Conservation (phyloP, 1,140 invertebrate species). For the Ganaspis sp. region DNA sequence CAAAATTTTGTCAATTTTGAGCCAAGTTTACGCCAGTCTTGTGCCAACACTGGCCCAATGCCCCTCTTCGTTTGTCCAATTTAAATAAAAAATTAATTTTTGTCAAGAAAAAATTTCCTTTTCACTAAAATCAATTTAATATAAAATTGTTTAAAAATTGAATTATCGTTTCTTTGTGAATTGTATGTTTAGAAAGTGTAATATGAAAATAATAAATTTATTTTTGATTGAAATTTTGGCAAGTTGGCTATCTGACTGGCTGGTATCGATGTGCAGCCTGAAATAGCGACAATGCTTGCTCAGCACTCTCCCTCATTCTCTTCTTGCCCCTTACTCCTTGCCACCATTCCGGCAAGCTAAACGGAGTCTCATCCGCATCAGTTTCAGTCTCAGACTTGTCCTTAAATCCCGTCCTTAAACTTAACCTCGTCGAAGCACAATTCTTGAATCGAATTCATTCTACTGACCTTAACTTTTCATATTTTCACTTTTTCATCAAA, state of each 20-base stretch:
- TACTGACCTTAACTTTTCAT: neutral
- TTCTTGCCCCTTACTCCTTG: conserved; percentile 55
- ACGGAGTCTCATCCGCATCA: conserved; percentile 47
- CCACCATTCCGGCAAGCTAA: conserved; percentile 45
- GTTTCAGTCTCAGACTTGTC: conserved; percentile 59
- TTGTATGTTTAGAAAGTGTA: too few species aligned
- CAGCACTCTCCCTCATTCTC: conserved; percentile 74
- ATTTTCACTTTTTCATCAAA: neutral
- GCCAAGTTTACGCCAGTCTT: too few species aligned
- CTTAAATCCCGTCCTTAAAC: conserved; percentile 64
- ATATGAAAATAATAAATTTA: conserved; percentile 33
- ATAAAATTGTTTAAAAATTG: too few species aligned
- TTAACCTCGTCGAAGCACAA: conserved; percentile 45
- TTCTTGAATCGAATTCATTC: neutral
- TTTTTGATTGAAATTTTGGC: conserved; percentile 45
- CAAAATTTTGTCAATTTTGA: too few species aligned
- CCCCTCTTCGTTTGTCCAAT: too few species aligned
- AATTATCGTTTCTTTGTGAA: too few species aligned
- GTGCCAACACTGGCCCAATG: too few species aligned
- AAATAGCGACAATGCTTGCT: conserved; percentile 74
- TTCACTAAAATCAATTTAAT: too few species aligned
- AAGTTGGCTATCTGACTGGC: conserved; percentile 70
- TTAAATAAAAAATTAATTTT: too few species aligned
- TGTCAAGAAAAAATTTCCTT: too few species aligned
- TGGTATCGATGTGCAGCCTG: conserved; percentile 76